A percentile compares a stretch with the other conserved stretches of the same genome.
Conservation (phyloP, 2,888 invertebrate species). For the Drosophila rellima region DNA sequence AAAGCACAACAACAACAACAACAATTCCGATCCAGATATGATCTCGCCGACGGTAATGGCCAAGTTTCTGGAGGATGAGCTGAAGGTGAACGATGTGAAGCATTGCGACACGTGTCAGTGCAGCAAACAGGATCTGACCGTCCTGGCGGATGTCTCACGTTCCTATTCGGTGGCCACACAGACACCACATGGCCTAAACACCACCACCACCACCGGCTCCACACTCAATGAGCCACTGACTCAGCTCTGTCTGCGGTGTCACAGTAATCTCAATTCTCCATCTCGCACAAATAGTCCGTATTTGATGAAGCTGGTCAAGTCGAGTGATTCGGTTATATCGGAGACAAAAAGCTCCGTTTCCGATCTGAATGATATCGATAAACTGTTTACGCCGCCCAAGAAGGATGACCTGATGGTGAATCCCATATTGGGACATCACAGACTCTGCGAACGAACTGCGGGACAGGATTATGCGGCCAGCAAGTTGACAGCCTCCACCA, state of each 20-base stretch:
- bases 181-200: conserved; percentile 86
- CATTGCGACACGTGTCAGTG: conserved; percentile 94
- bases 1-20: conserved; percentile 46
- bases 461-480: conserved; percentile 38
- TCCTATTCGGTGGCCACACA: conserved; percentile 89
- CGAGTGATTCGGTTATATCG: conserved; percentile 86
- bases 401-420: conserved; percentile 86
- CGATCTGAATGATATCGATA: conserved; percentile 84
- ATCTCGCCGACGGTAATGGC: conserved; percentile 96
- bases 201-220: conserved; percentile 12
- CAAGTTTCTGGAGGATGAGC: conserved; percentile 95
- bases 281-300: conserved; percentile 86
- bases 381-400: conserved; percentile 84
- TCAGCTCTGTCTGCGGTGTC: conserved; percentile 88
- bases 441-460: conserved; percentile 87
- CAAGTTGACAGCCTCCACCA: conserved; percentile 62
- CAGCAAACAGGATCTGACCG: conserved; percentile 86
- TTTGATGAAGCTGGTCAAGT: conserved; percentile 85
- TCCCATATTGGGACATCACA: conserved; percentile 87
- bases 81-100: conserved; percentile 91
- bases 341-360: conserved; percentile 86
- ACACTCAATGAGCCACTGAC: conserved; percentile 75
- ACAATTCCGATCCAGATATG: conserved; percentile 77
- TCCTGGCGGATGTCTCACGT: conserved; percentile 87
- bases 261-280: conserved; percentile 87